Conservation (phyloP, 2,888 invertebrate genomes). For the Oxycera nigricornis region DNA sequence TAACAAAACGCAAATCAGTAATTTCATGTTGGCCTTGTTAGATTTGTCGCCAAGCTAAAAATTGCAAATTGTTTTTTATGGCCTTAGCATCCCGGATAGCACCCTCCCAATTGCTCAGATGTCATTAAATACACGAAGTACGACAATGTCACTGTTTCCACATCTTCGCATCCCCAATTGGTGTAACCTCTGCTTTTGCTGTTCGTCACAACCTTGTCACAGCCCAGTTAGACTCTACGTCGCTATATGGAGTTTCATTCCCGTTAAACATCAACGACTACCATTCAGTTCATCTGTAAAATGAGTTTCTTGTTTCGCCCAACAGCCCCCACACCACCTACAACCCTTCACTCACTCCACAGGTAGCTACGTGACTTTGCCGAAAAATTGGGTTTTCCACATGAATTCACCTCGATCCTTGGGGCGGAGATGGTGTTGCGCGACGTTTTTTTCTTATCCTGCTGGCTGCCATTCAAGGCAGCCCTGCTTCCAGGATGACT, state of each 20-base stretch:
- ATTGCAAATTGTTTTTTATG: slow-evolving; percentile 18
- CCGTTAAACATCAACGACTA: slow-evolving; percentile 22
- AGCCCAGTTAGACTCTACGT: not conserved
- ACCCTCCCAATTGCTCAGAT: not conserved
- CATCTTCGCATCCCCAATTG: not conserved
- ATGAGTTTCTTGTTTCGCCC: slow-evolving; percentile 14
- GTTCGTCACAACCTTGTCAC: not conserved
- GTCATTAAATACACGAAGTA: not conserved
- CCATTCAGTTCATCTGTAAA: slow-evolving; percentile 22
- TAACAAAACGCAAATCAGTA: slow-evolving; percentile 22
- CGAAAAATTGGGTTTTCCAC: slow-evolving; percentile 17
- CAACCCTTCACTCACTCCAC: not conserved
- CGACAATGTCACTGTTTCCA: not conserved
- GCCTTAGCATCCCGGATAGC: not conserved
- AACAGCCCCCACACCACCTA: not conserved
- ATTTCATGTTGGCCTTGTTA: slow-evolving; percentile 16
- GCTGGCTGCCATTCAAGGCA: not conserved
- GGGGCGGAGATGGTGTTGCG: not conserved
- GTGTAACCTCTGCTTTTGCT: not conserved
- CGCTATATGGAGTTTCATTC: not conserved
- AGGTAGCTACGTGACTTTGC: not conserved
- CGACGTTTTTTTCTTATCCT: not conserved
- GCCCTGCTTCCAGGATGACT: not conserved
- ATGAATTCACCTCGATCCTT: not conserved
- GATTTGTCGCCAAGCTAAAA: slow-evolving; percentile 1